Conservation (phyloP, 2,113 vertebrate genomes). For the Datnioides undecimradiatus region DNA sequence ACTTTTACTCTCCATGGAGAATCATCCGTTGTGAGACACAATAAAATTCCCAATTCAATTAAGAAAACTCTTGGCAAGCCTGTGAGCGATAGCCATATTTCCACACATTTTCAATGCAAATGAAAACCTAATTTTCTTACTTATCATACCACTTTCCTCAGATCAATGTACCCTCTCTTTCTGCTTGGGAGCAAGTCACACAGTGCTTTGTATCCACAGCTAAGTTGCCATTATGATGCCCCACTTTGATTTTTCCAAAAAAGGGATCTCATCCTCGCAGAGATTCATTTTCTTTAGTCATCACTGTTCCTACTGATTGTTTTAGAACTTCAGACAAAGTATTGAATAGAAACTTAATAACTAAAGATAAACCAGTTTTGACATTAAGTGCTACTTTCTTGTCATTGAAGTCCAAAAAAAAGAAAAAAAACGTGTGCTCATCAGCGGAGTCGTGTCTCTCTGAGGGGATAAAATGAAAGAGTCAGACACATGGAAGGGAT, state of each 20-base stretch:
- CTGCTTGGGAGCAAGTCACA: conserved; percentile 29
- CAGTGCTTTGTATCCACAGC: conserved; percentile 31
- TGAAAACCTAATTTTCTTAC: conserved; percentile 53
- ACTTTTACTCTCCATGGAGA: conserved; percentile 34
- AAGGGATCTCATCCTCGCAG: conserved; percentile 5
- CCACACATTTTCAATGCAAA: conserved; percentile 65
- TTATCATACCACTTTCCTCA: conserved; percentile 55
- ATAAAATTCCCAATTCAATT: conserved; percentile 52
- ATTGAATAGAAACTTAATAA: conserved; percentile 41
- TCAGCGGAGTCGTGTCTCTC: conserved; percentile 28
- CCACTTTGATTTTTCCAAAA: conserved; percentile 36
- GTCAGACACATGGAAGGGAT: conserved; percentile 8
- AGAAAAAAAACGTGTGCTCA: conserved; percentile 22
- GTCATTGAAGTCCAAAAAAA: conserved; percentile 20
- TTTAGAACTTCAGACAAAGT: conserved; percentile 45
- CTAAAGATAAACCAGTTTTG: conserved; percentile 45
- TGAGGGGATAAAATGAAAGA: conserved; percentile 37
- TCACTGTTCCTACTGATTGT: conserved; percentile 28
- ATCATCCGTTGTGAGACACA: conserved; percentile 29
- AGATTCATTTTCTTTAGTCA: conserved; percentile 29
- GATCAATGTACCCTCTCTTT: conserved; percentile 48
- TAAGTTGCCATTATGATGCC: conserved; percentile 37
- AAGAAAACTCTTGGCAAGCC: conserved; percentile 55
- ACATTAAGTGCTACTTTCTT: conserved; percentile 29
- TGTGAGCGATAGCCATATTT: conserved; percentile 57